Conservation (phyloP, 2,113 vertebrate species). For the Lipophrys pholis region DNA sequence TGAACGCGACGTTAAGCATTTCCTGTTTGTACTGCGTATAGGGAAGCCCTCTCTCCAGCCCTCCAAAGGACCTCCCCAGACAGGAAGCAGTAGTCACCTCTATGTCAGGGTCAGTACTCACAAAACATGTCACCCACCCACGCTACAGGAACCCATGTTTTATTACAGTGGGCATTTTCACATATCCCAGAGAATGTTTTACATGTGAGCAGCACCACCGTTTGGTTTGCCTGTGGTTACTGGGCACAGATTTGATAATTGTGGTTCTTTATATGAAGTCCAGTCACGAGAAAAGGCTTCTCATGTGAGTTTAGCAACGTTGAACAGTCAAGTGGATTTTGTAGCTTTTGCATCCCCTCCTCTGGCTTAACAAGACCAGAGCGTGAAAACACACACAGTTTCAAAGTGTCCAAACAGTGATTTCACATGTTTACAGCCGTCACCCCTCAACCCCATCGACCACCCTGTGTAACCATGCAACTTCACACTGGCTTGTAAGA, state of each 20-base stretch:
- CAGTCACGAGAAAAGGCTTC: conserved; percentile 12
- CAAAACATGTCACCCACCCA: conserved; percentile 43
- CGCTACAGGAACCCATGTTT: conserved; percentile 13
- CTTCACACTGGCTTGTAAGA: conserved; percentile 57
- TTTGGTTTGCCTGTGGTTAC: conserved; percentile 44
- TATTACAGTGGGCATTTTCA: not conserved
- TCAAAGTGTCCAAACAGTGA: conserved; percentile 64
- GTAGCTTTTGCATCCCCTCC: conserved; percentile 31
- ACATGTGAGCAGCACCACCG: not conserved
- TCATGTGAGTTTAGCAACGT: conserved; percentile 26
- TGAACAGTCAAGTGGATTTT: conserved; percentile 23
- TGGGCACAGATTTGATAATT: conserved; percentile 43
- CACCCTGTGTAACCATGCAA: conserved; percentile 15
- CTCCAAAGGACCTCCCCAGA: conserved; percentile 22
- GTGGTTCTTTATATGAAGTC: conserved; percentile 40
- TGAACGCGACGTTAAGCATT: conserved; percentile 68
- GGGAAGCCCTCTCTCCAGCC: conserved; percentile 45
- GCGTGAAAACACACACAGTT: conserved; percentile 61
- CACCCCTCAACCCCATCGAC: conserved; percentile 7
- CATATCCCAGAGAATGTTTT: not conserved
- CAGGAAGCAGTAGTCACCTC: conserved; percentile 64
- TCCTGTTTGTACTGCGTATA: conserved; percentile 72
- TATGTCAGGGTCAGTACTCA: conserved; percentile 53
- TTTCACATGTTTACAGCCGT: conserved; percentile 65
- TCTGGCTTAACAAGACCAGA: conserved; percentile 34